These are phyloP conservation scores for Eumeta japonica DNA, from an alignment of 1,140 invertebrate species.

Conservation along the genomic window DNA sequence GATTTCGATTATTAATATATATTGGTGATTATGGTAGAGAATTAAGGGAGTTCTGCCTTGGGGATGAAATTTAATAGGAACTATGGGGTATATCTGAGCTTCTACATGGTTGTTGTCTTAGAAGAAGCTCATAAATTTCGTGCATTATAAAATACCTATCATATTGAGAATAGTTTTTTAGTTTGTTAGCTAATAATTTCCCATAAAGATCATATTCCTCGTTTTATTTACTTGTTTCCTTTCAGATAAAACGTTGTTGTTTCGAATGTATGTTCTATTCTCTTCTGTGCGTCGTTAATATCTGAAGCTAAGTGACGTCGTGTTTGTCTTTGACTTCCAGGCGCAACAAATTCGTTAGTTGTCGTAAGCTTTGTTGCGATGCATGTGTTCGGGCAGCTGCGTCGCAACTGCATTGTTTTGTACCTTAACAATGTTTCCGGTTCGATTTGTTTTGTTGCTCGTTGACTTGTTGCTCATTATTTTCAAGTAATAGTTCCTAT, in stretches of 20 bases:
- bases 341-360: too few relatives aligned
- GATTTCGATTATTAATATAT: not conserved
- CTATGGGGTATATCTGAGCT: too few relatives aligned
- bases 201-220: conserved; percentile 11
- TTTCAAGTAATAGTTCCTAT: too few relatives aligned
- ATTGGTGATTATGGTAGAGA: not conserved
- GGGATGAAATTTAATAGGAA: not conserved
- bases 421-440: not conserved
- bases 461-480: conserved; percentile 2
- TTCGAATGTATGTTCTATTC: too few relatives aligned
- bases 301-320: too few relatives aligned
- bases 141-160: too few relatives aligned
- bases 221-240: too few relatives aligned
- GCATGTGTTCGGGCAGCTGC: not conserved
- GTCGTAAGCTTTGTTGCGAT: not conserved
- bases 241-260: too few relatives aligned
- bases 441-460: not conserved
- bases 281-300: not conserved
- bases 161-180: conserved; percentile 18
- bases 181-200: conserved; percentile 20
- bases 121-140: too few relatives aligned
- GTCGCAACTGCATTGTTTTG: not conserved
- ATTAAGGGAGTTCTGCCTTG: not conserved
- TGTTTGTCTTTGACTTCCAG: too few relatives aligned
- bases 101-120: too few relatives aligned